phyloP scores from a whole-genome alignment of 2,888 invertebrate genomes.

The Hypomecis punctinalis region DNA sequence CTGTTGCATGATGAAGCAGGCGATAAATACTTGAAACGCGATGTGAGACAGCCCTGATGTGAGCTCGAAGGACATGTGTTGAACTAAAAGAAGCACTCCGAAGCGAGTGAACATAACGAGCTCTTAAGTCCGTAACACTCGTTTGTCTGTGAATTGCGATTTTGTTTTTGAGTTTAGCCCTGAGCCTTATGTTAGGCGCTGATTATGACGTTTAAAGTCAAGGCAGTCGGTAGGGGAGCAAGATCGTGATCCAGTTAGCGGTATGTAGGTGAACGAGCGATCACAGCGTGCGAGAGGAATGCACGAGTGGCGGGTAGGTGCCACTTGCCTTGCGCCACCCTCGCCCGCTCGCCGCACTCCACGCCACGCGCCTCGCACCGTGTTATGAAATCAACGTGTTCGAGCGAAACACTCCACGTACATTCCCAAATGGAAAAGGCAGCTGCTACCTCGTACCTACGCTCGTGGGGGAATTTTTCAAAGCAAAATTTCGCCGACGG shows the following conservation, averaged over 20 bases:
- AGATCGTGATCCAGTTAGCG: conserved; percentile 38
- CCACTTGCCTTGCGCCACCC: conserved; percentile 80
- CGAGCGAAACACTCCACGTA: conserved; percentile 79
- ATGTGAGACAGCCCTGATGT: conserved; percentile 26
- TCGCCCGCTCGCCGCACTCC: conserved; percentile 53
- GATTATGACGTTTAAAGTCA: conserved; percentile 11
- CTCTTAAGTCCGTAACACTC: conserved; percentile 23
- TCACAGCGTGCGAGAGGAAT: conserved; percentile 32
- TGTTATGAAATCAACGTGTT: conserved; percentile 85
- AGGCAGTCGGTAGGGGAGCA: conserved; percentile 20
- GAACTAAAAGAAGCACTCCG: conserved; percentile 28
- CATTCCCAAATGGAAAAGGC: conserved; percentile 80
- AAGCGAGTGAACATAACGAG: conserved; percentile 29
- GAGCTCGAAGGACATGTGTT: conserved; percentile 27
- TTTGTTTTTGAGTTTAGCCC: conserved; percentile 6
- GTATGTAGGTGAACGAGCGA: conserved; percentile 39
- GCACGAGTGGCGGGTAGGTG: conserved; percentile 60
- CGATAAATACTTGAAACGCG: conserved; percentile 21
- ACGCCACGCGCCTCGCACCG: conserved; percentile 58
- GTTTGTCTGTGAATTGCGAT: conserved; percentile 24
- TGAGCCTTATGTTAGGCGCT: background rate
- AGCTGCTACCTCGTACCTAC: conserved; percentile 55
- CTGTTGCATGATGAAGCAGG: conserved; percentile 25
- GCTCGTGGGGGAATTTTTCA: conserved; percentile 72
- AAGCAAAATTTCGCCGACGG: conserved; percentile 69